These are phyloP conservation scores for Drosophila asahinai DNA, from an alignment of 1,140 invertebrate species.

Conservation along the genomic window DNA sequence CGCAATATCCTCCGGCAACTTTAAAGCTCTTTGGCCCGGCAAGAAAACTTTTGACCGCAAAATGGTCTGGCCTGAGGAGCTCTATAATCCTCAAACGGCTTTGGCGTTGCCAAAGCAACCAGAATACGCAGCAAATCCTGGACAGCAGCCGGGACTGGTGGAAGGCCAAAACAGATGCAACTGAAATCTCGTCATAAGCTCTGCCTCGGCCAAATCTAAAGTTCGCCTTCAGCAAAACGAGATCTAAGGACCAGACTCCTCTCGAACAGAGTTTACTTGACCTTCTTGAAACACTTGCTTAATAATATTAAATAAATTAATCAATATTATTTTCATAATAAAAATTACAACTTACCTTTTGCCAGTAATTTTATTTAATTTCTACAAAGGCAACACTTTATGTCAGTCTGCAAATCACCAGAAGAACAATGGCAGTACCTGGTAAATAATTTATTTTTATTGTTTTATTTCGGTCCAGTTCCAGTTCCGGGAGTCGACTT, in stretches of 20 bases:
- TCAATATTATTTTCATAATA: background rate
- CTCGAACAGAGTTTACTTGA: background rate
- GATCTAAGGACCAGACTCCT: background rate
- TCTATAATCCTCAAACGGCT: constrained; percentile 45
- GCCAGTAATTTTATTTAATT: background rate
- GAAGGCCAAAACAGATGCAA: constrained; percentile 37
- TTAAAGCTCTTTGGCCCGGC: constrained; percentile 42
- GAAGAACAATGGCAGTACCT: background rate
- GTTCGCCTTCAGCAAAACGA: constrained; percentile 21
- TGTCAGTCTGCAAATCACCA: constrained; percentile 5
- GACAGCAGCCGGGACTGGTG: background rate
- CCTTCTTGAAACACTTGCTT: background rate
- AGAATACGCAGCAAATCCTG: constrained; percentile 35
- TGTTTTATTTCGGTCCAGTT: background rate
- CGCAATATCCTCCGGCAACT: constrained; percentile 36
- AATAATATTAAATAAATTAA: background rate
- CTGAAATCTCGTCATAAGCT: constrained; percentile 48
- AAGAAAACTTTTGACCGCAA: constrained; percentile 52
- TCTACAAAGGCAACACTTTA: background rate
- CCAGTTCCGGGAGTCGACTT: background rate
- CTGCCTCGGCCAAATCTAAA: constrained; percentile 28
- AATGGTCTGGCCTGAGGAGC: constrained; percentile 27
- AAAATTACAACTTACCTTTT: background rate
- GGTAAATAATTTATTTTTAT: constrained; percentile 10
- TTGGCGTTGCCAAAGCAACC: constrained; percentile 33